Conservation (phyloP, 2,113 vertebrate species). For the Chionodraco myersi region DNA sequence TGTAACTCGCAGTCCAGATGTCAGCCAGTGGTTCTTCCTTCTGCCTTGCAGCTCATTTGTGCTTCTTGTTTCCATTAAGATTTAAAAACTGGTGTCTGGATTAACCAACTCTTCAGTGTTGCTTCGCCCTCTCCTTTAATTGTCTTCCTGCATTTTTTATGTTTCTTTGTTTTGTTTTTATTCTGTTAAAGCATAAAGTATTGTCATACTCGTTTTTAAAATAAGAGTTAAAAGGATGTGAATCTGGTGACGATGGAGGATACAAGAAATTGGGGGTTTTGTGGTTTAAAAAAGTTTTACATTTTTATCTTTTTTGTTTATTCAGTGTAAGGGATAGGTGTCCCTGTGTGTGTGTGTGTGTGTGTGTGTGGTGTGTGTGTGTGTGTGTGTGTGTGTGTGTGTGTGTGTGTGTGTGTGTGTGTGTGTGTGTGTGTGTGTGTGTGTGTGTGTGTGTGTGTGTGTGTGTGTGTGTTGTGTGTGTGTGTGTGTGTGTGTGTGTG, state of each 20-base stretch:
- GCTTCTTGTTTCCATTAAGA: slow-evolving; percentile 36
- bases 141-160: slow-evolving; percentile 73
- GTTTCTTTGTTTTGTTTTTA: slow-evolving; percentile 52
- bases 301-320: slow-evolving; percentile 71
- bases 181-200: slow-evolving; percentile 67
- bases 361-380: slow-evolving; percentile 28
- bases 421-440: too few species aligned
- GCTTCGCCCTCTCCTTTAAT: slow-evolving; percentile 72
- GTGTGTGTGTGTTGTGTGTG: too few species aligned
- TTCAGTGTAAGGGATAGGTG: slow-evolving; percentile 51
- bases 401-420: slow-evolving; percentile 13
- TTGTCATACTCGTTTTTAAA: slow-evolving; percentile 69
- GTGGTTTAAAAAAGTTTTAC: slow-evolving; percentile 69
- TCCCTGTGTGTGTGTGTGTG: slow-evolving; percentile 10
- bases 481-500: too few species aligned
- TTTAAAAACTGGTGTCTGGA: slow-evolving; percentile 17
- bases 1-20: slow-evolving; percentile 6
- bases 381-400: slow-evolving; percentile 6
- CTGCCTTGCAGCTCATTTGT: slow-evolving; percentile 35
- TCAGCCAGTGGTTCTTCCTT: slow-evolving; percentile 19
- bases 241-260: slow-evolving; percentile 57
- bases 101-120: slow-evolving; percentile 32
- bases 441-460: too few species aligned
- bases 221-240: slow-evolving; percentile 48
- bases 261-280: slow-evolving; percentile 38